Evolutionary conservation across 1,140 invertebrate genomes (phyloP), one percentile per base, ranked within the genome.

Genomic region (Ostrea edulis): DNA sequence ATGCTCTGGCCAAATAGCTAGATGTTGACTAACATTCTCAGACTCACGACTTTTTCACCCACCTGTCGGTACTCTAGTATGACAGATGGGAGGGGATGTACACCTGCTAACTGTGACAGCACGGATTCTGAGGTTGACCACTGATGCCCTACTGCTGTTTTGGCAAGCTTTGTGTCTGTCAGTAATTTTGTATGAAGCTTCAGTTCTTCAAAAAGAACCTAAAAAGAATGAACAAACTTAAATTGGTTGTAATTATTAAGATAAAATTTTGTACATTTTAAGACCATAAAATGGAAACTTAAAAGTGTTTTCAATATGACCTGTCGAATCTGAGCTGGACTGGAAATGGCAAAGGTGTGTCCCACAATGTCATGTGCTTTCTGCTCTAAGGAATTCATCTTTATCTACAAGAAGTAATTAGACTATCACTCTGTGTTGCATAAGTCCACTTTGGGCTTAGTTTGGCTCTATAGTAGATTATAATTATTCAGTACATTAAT

Each of bases 101-200:
- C 90, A 2, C 92, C 84, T 20, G 92, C 88, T 7, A 96, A 91
- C 53, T 94, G 93, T 0, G 94, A 94, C 20, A 96, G 91, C 93
- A 95, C 95, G 84, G 94, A 87, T 91, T 96, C 96, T 2, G 95
- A 95, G 35, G 96, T 96, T 51, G 96, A 96, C 89, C 96, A 96
- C 86, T 93, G 90, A 8, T 95, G 95, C 58, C 95, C 95, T 20
- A 93, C 91, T 55, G 93, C 88, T 11, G 96, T 96, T 87, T 95
- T 95, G 55, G 94, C 93, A 25, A 96, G 93, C 68, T 92, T 93
- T 9, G 77, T 86, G 77, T 91, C 92, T 4, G 95, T 86, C 62
- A 95, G 94, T 82, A 94, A 91, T 85, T 95, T 95, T 22, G 91
- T 88, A 90, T 96, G 96, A 68, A 96, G 92, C 85, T 95, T 93